phyloP scores from a whole-genome alignment of 2,888 invertebrate species.

The Apocheima hispidaria region DNA sequence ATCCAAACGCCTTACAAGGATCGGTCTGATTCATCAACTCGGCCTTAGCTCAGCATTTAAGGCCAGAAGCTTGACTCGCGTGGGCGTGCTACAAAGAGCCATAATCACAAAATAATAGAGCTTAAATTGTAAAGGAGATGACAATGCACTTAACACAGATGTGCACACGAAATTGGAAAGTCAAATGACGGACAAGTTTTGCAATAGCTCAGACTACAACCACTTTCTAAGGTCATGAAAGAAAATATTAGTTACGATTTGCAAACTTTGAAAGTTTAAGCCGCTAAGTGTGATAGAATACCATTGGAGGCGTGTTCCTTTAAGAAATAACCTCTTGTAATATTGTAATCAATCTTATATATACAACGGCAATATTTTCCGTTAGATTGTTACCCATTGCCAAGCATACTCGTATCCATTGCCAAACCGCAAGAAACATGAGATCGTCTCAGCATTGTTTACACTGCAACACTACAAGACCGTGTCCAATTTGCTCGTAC shows the following conservation, averaged over 20 bases:
- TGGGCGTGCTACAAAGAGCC: constrained; percentile 48
- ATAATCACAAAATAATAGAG: constrained; percentile 40
- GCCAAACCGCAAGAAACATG: constrained; percentile 46
- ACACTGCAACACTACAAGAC: constrained; percentile 20
- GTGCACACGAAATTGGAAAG: constrained; percentile 54
- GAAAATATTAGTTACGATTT: constrained; percentile 1
- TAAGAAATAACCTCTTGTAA: background rate
- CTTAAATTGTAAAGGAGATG: constrained; percentile 36
- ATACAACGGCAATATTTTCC: background rate
- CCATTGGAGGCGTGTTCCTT: no score
- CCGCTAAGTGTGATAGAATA: background rate
- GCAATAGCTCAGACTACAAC: constrained; percentile 15
- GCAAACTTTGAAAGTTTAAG: background rate
- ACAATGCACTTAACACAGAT: constrained; percentile 41
- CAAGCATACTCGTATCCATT: constrained; percentile 31
- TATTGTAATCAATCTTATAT: background rate
- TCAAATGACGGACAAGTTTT: constrained; percentile 33
- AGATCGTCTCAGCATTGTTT: constrained; percentile 42
- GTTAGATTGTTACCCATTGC: constrained; percentile 5
- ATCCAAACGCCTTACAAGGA: constrained; percentile 51
- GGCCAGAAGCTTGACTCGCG: constrained; percentile 43
- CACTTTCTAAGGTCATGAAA: constrained; percentile 32
- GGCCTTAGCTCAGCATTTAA: constrained; percentile 46
- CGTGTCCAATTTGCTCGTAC: constrained; percentile 12
- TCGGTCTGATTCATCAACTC: constrained; percentile 51